Percentiles rank a stretch among this genome's conserved stretches.
Evolutionary conservation across 2,888 invertebrate genomes (phyloP).

Genomic region (Diadegma fenestrale): DNA sequence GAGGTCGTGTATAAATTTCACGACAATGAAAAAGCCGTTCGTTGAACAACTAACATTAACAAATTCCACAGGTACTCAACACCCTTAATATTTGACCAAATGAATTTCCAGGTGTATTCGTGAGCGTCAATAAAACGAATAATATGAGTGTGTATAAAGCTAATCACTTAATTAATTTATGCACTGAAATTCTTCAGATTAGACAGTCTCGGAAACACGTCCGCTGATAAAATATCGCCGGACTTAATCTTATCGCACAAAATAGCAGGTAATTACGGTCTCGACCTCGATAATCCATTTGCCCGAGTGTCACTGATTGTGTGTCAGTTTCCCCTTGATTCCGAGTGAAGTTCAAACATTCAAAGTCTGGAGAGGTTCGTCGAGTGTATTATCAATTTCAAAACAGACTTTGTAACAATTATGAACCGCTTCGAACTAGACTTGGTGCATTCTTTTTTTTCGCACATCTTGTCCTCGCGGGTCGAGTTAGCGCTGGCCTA

Average conservation of each 20-base stretch:
- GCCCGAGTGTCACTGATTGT: slow-evolving; percentile 28
- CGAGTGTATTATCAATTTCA: slow-evolving; percentile 10
- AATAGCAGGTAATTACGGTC: slow-evolving; percentile 44
- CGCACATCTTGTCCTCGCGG: background rate
- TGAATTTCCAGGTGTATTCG: background rate
- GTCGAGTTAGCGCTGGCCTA: background rate
- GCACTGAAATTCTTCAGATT: slow-evolving; percentile 17
- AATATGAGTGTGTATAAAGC: background rate
- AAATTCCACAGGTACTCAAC: too few species aligned
- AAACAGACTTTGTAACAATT: slow-evolving; percentile 20
- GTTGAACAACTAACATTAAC: too few species aligned
- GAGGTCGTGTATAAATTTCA: too few species aligned
- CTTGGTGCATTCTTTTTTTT: slow-evolving; percentile 4
- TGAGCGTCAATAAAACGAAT: background rate
- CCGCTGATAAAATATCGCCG: slow-evolving; percentile 19
- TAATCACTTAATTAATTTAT: background rate
- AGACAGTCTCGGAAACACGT: slow-evolving; percentile 32
- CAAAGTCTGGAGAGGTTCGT: slow-evolving; percentile 40
- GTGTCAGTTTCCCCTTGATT: slow-evolving; percentile 31
- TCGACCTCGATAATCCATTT: slow-evolving; percentile 37
- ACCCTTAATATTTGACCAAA: background rate
- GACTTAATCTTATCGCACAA: slow-evolving; percentile 42
- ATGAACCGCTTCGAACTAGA: slow-evolving; percentile 6
- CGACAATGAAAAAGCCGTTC: too few species aligned
- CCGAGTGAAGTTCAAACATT: slow-evolving; percentile 31